A percentile compares a stretch with the other conserved stretches of the same genome.
Conservation (phyloP, 2,797 vertebrate species). For the Gymnothorax javanicus region DNA sequence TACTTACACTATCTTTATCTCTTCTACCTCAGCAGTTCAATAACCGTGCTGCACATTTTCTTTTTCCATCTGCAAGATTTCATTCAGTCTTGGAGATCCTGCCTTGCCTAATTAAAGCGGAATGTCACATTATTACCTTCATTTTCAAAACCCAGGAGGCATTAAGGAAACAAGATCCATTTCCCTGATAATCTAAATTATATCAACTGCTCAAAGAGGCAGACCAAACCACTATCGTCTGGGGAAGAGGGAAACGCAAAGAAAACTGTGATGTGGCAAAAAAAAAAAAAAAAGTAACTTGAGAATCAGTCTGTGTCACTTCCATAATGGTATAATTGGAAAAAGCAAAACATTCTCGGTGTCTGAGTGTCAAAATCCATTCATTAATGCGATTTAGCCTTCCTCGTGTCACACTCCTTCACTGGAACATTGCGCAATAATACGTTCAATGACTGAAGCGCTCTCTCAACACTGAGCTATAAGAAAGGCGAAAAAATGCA, state of each 20-base stretch:
- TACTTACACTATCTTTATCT: not conserved
- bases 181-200: conserved; percentile 29
- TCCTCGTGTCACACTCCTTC: not conserved
- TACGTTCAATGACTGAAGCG: not conserved
- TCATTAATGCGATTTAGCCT: not conserved
- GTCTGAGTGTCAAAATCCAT: not conserved
- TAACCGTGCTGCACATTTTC: not conserved
- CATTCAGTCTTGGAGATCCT: conserved; percentile 13
- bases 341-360: not conserved
- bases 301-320: not conserved
- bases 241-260: conserved; percentile 12
- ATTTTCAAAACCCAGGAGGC: conserved; percentile 20
- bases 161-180: conserved; percentile 20
- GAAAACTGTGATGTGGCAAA: not conserved
- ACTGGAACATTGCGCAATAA: not conserved
- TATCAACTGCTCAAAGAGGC: conserved; percentile 25
- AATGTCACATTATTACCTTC: conserved; percentile 25
- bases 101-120: conserved; percentile 30
- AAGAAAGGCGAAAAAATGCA: not conserved
- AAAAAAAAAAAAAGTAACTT: not conserved
- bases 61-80: conserved; percentile 23
- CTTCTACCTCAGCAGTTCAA: not conserved
- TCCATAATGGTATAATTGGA: not conserved
- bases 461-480: not conserved
- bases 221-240: conserved; percentile 24